Conservation (phyloP, 2,888 invertebrate species). For the Polydrusus pterygomalis region DNA sequence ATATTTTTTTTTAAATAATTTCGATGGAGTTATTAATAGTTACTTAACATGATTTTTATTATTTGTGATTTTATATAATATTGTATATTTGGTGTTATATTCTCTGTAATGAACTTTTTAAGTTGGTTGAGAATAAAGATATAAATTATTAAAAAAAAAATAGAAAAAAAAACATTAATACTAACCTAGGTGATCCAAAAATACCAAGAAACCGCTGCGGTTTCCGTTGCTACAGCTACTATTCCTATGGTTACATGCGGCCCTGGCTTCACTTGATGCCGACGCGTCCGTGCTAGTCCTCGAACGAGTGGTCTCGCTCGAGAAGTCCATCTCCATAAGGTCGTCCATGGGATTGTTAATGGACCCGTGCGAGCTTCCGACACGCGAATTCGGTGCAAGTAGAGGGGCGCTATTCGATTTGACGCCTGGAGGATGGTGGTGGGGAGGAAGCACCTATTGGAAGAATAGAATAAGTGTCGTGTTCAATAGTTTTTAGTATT, state of each 20-base stretch:
- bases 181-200: slow-evolving; percentile 26
- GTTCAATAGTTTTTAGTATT: too few species aligned
- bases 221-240: slow-evolving; percentile 35
- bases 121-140: too few species aligned
- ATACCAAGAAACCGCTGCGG: slow-evolving; percentile 25
- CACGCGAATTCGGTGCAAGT: slow-evolving; percentile 73
- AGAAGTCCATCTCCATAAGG: slow-evolving; percentile 88
- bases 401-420: slow-evolving; percentile 84
- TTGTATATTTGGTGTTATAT: too few species aligned
- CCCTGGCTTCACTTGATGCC: slow-evolving; percentile 70
- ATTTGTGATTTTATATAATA: too few species aligned
- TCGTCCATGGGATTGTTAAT: slow-evolving; percentile 79
- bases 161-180: too few species aligned
- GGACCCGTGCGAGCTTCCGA: slow-evolving; percentile 71
- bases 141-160: too few species aligned
- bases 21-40: too few species aligned
- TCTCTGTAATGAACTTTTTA: too few species aligned
- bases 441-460: slow-evolving; percentile 57
- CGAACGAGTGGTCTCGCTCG: slow-evolving; percentile 67
- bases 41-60: too few species aligned
- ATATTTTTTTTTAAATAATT: too few species aligned
- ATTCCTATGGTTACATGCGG: slow-evolving; percentile 62
- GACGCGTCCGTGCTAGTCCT: slow-evolving; percentile 71
- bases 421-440: slow-evolving; percentile 65
- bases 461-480: neutral